These are phyloP conservation scores for Montifringilla adamsi DNA, from an alignment of 2,113 vertebrate species.

Conservation along the genomic window DNA sequence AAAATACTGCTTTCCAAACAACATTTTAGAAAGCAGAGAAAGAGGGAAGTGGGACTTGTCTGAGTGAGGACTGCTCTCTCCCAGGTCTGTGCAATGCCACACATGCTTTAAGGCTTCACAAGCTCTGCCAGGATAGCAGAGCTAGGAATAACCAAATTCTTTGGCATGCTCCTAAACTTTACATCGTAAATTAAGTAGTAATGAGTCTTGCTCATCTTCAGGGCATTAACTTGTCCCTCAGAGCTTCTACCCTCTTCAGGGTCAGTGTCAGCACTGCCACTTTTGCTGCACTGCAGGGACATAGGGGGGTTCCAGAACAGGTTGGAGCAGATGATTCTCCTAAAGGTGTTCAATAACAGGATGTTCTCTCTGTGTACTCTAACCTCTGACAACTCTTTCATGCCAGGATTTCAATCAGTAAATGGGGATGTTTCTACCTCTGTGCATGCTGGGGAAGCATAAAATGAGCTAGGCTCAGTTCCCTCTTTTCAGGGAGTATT, in stretches of 20 bases:
- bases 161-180: not conserved
- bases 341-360: not conserved
- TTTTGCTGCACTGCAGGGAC: not conserved
- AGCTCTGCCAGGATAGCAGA: not conserved
- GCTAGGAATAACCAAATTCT: slow-evolving; percentile 28
- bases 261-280: not conserved
- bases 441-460: not conserved
- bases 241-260: not conserved
- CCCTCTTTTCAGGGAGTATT: not conserved
- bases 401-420: not conserved
- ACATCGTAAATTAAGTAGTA: not conserved
- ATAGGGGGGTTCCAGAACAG: not conserved
- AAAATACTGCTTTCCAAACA: not conserved
- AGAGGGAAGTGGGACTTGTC: not conserved
- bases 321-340: not conserved
- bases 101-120: not conserved
- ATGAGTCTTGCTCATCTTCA: not conserved
- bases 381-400: not conserved
- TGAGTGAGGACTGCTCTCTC: not conserved
- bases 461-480: not conserved
- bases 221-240: not conserved
- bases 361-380: not conserved
- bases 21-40: not conserved
- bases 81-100: not conserved
- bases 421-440: not conserved